phyloP scores from a whole-genome alignment of 2,113 vertebrate species.

The Istiophorus platypterus region DNA sequence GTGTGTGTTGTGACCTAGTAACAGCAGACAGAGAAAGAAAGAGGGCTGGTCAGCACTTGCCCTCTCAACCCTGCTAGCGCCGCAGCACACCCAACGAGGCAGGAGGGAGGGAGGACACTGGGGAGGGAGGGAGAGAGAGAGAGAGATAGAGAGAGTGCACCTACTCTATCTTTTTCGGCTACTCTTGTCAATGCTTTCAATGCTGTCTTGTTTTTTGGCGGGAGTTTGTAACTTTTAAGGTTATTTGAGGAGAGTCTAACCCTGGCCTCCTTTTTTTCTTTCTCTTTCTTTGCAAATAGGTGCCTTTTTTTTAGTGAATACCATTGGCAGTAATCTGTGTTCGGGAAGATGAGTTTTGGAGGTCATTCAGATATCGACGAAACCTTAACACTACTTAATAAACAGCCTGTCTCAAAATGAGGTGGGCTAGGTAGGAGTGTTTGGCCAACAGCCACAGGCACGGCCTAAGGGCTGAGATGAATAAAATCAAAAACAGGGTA shows the following conservation, averaged over 20 bases:
- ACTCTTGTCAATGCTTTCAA: slow-evolving; percentile 55
- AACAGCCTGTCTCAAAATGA: slow-evolving; percentile 39
- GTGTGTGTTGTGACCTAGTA: slow-evolving; percentile 82
- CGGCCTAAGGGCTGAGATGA: slow-evolving; percentile 30
- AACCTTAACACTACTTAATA: slow-evolving; percentile 51
- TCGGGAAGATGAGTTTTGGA: slow-evolving; percentile 39
- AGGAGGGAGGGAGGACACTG: slow-evolving; percentile 21
- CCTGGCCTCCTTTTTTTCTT: slow-evolving; percentile 40
- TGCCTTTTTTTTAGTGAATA: not conserved
- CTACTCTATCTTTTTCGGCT: slow-evolving; percentile 62
- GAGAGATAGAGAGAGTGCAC: slow-evolving; percentile 34
- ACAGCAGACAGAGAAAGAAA: slow-evolving; percentile 87
- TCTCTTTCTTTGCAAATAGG: slow-evolving; percentile 50
- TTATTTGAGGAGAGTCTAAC: slow-evolving; percentile 65
- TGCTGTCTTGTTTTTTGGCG: slow-evolving; percentile 61
- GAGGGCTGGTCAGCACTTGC: slow-evolving; percentile 89
- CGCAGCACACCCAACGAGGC: slow-evolving; percentile 76
- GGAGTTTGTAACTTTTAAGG: slow-evolving; percentile 68
- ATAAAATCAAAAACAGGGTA: slow-evolving; percentile 41
- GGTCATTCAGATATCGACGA: slow-evolving; percentile 37
- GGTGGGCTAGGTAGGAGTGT: slow-evolving; percentile 22
- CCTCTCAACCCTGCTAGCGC: slow-evolving; percentile 87
- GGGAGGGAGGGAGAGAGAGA: slow-evolving; percentile 23
- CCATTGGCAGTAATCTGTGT: not conserved
- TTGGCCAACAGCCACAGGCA: slow-evolving; percentile 54